A percentile compares a stretch with the other conserved stretches of the same genome.
These are phyloP conservation scores for Schizaphis graminum DNA, from an alignment of 2,888 invertebrate genomes.

Conservation along the genomic window DNA sequence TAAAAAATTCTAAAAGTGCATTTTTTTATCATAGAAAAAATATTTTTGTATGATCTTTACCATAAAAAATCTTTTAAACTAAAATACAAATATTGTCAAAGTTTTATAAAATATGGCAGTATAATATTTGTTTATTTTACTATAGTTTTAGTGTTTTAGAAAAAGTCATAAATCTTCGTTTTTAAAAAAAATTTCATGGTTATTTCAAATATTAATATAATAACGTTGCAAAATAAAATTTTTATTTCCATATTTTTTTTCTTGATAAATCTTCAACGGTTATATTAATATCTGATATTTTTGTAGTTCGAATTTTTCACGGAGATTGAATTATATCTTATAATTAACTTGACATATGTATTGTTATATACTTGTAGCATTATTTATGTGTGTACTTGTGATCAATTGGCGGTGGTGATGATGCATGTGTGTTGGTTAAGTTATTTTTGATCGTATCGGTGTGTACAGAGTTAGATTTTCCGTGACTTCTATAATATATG, in stretches of 20 bases:
- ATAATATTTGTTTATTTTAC: not conserved
- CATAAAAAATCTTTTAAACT: not conserved
- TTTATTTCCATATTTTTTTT: not conserved
- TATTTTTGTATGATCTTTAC: not conserved
- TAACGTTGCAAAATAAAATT: not conserved
- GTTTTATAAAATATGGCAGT: not conserved
- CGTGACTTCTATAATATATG: too few relatives aligned
- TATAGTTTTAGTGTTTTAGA: not conserved
- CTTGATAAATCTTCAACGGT: not conserved
- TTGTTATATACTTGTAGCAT: not conserved
- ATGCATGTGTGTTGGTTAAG: not conserved
- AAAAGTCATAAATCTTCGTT: conserved; percentile 35
- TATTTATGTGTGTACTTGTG: not conserved
- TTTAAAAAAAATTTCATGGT: not conserved
- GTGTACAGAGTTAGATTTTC: not conserved
- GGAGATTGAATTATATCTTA: not conserved
- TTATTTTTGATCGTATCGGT: not conserved
- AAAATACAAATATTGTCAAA: not conserved
- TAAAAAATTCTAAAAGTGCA: not conserved
- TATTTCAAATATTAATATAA: not conserved
- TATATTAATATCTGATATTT: not conserved
- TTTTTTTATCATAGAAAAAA: not conserved
- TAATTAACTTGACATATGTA: not conserved
- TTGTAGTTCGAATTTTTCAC: not conserved
- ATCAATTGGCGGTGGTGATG: not conserved